Conservation (phyloP, 2,888 invertebrate species). For the Psylliodes chrysocephalus region DNA sequence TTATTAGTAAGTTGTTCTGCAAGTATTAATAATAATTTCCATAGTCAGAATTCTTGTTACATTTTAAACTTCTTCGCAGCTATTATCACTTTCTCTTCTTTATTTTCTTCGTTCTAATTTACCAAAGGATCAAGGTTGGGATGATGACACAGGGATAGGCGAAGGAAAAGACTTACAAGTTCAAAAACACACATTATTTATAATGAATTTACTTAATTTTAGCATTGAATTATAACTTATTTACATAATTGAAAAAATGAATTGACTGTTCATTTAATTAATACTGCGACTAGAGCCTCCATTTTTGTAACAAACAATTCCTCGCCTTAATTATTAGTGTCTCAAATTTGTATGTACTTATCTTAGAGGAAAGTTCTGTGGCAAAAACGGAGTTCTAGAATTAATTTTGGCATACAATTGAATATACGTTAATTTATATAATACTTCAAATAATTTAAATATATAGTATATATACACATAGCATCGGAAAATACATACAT, state of each 20-base stretch:
- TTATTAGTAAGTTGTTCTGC: too few relatives aligned
- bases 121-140: neutral
- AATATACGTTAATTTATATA: conserved; percentile 55
- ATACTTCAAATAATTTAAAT: conserved; percentile 59
- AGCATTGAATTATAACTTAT: conserved; percentile 63
- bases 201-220: conserved; percentile 61
- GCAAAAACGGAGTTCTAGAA: conserved; percentile 58
- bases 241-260: conserved; percentile 63
- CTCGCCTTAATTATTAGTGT: conserved; percentile 1
- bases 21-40: too few relatives aligned
- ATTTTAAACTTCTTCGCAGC: too few relatives aligned
- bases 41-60: too few relatives aligned
- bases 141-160: conserved; percentile 17
- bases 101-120: too few relatives aligned
- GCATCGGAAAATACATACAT: conserved; percentile 65
- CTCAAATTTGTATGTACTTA: conserved; percentile 9
- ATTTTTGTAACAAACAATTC: conserved; percentile 51
- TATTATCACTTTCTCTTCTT: too few relatives aligned
- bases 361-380: conserved; percentile 45
- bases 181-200: conserved; percentile 63
- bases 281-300: conserved; percentile 59
- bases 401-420: conserved; percentile 63
- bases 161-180: conserved; percentile 54
- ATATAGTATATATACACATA: conserved; percentile 59
- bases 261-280: conserved; percentile 59